These are phyloP conservation scores for Parazoanthus atlanticus DNA, from an alignment of 92 coral and sea anemone genomes.

Conservation along the genomic window DNA sequence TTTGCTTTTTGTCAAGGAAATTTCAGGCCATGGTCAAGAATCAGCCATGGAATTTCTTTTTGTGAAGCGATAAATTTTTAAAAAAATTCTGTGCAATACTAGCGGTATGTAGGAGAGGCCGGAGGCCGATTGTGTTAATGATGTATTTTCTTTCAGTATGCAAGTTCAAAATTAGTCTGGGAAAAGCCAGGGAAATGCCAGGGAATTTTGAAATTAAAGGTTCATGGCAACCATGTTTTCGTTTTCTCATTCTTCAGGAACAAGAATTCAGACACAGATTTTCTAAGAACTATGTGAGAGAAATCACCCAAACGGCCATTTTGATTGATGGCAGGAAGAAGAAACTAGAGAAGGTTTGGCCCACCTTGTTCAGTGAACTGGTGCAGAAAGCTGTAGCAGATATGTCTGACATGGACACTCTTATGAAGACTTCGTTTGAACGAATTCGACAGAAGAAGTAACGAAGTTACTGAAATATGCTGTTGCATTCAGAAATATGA, in stretches of 20 bases:
- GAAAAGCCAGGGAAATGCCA: too few species aligned
- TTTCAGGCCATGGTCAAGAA: too few species aligned
- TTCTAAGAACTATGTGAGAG: conserved; percentile 81
- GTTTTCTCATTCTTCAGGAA: conserved; percentile 61
- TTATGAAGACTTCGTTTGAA: conserved; percentile 75
- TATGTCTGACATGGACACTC: conserved; percentile 64
- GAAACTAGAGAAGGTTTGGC: conserved; percentile 77
- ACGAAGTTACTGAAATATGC: background rate
- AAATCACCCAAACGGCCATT: conserved; percentile 73
- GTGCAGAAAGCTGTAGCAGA: conserved; percentile 70
- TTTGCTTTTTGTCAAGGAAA: too few species aligned
- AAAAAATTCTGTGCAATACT: too few species aligned
- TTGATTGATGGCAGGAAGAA: conserved; percentile 75
- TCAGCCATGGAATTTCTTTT: too few species aligned
- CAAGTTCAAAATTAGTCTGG: too few species aligned
- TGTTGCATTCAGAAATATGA: background rate
- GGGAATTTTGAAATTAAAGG: too few species aligned
- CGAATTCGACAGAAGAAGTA: conserved; percentile 60
- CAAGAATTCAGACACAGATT: conserved; percentile 69
- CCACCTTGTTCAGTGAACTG: conserved; percentile 74
- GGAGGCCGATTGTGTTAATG: too few species aligned
- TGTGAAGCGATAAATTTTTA: too few species aligned
- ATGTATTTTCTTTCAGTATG: too few species aligned
- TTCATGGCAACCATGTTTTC: too few species aligned
- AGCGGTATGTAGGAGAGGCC: too few species aligned